Base-by-base conservation (phyloP, 2,113 vertebrate genomes). In the Cygnus atratus region DNA sequence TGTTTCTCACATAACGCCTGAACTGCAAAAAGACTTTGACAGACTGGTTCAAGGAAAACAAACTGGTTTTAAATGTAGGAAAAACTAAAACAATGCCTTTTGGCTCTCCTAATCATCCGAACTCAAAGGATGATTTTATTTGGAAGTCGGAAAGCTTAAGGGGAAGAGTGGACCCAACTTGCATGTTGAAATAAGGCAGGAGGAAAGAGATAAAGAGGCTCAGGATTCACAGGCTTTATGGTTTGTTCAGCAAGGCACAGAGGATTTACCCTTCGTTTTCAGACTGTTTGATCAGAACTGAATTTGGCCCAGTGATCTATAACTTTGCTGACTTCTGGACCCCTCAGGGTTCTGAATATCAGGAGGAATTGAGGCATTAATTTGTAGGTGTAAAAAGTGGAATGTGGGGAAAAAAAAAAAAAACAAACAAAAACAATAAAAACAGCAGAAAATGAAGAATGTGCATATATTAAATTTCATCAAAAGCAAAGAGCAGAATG, bases 21-120 rank as follows among this genome's bases (percentile, higher is more conserved):
- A 98, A 98, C 98, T 98, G 98, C 98, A 98, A 98, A 98, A 98
- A 98, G 98, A 98, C 98, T 98, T 98, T 98, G 98, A 98, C 98
- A 98, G 98, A 98, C 98, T 98, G 98, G 98, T 98, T 98, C 98
- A 98, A 98, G 98, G 98, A 98, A 98, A 98, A 98, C 98, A 98
- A 98, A 98, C 98, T 98, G 98, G 98, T 98, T 98, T 98, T 98
- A 97, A 98, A 98, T 97, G 98, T 97, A 98, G 98, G 97, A 98
- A 98, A 98, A 98, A 98, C 98, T 98, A 98, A 98, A 98, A 98
- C 98, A 98, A 98, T 98, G 98, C 98, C 98, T 98, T 98, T 98
- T 98, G 98, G 98, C 98, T 98, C 97, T 95, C 94, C 96, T 98
- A 97, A 98, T 98, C 97, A 96, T 97, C 78, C 77, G 97, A 98